These are phyloP conservation scores for Cosmia pyralina DNA, from an alignment of 2,888 invertebrate species.

Conservation along the genomic window DNA sequence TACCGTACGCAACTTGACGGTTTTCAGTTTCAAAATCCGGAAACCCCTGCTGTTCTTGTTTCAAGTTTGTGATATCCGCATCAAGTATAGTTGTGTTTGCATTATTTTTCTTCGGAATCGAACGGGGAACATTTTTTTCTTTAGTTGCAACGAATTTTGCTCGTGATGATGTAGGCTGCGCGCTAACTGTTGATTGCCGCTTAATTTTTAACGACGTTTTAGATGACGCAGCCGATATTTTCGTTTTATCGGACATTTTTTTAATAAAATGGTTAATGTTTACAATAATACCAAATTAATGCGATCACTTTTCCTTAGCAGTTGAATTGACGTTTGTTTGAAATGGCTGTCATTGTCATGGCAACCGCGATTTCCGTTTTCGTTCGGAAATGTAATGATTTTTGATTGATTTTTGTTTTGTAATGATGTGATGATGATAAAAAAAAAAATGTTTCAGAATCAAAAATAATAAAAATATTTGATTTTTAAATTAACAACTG, in stretches of 20 bases:
- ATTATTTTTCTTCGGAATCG: conserved; percentile 72
- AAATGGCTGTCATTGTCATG: conserved; percentile 76
- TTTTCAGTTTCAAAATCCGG: conserved; percentile 78
- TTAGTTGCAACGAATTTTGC: conserved; percentile 63
- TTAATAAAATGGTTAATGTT: not conserved
- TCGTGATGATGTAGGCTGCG: conserved; percentile 69
- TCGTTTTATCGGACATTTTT: conserved; percentile 80
- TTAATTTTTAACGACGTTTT: conserved; percentile 71
- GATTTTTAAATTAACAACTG: not conserved
- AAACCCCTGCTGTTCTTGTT: conserved; percentile 67
- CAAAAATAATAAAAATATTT: not conserved
- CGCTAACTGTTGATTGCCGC: conserved; percentile 71
- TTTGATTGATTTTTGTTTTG: too few species aligned
- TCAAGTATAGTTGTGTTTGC: conserved; percentile 71
- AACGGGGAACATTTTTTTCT: conserved; percentile 63
- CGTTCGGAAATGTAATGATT: conserved; percentile 72
- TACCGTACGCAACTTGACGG: conserved; percentile 80
- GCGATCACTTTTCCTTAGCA: not conserved
- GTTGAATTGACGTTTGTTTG: conserved; percentile 70
- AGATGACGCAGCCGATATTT: conserved; percentile 68
- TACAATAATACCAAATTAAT: not conserved
- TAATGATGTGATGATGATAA: too few species aligned
- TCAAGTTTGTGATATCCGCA: conserved; percentile 72
- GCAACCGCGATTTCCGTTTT: conserved; percentile 70
- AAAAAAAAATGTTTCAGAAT: not conserved